A percentile compares a stretch with the other conserved stretches of the same genome.
These are phyloP conservation scores for Ciona savignyi DNA, from an alignment of 23 tunicate species.

Conservation along the genomic window DNA sequence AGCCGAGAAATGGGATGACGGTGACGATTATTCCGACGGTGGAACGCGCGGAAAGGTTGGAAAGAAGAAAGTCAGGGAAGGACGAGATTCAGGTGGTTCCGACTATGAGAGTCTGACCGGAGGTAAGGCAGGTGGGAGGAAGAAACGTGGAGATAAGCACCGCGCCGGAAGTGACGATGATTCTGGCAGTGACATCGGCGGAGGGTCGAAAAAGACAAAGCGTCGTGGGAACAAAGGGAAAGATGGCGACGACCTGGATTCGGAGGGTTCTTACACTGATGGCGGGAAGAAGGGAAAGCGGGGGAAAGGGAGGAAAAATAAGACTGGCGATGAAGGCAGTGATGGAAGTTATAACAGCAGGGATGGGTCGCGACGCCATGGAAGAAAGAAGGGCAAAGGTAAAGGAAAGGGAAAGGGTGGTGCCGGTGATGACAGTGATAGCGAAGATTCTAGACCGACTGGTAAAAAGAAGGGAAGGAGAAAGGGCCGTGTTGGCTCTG, in stretches of 20 bases:
- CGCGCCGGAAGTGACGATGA: slow-evolving; percentile 28
- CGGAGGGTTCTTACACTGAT: slow-evolving; percentile 27
- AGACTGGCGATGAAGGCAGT: slow-evolving; percentile 17
- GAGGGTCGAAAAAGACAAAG: slow-evolving; percentile 22
- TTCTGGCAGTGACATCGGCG: slow-evolving; percentile 21
- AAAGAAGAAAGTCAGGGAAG: slow-evolving; percentile 32
- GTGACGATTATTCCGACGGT: slow-evolving; percentile 31
- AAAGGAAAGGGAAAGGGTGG: slow-evolving; percentile 12
- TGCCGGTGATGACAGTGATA: slow-evolving; percentile 7
- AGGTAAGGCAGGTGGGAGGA: slow-evolving; percentile 26
- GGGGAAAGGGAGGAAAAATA: slow-evolving; percentile 16
- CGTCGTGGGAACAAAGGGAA: slow-evolving; percentile 30
- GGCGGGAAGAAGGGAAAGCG: slow-evolving; percentile 24
- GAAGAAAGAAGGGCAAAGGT: slow-evolving; percentile 1
- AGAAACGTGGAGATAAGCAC: slow-evolving; percentile 18
- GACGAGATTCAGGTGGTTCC: slow-evolving; percentile 33
- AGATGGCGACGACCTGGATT: slow-evolving; percentile 20
- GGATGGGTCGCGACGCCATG: no score
- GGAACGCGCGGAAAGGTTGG: not conserved
- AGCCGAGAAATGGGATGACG: slow-evolving; percentile 13
- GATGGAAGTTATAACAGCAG: slow-evolving; percentile 16
- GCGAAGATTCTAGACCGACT: slow-evolving; percentile 4
- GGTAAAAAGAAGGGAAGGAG: slow-evolving; percentile 13
- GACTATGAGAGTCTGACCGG: slow-evolving; percentile 45
- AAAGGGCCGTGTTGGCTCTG: slow-evolving; percentile 34